Base-by-base conservation (phyloP, 2,113 vertebrate species). In the Nematolebias whitei region DNA sequence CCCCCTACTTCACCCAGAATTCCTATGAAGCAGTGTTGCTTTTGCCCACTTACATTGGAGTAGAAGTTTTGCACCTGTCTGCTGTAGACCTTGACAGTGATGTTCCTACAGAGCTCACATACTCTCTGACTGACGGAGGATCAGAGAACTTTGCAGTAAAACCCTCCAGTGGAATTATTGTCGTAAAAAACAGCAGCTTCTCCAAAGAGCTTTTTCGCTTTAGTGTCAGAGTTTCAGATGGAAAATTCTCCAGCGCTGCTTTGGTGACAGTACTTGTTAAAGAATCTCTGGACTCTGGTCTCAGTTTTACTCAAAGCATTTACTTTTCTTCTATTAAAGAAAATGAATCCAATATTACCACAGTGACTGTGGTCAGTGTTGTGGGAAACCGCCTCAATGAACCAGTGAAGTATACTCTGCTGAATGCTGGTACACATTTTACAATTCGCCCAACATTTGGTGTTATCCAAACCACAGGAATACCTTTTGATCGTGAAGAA, bases 371-470 rank as follows among this genome's bases (percentile, higher is more conserved):
- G 49, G 95, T 99, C 63, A 98, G 94, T 74, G 98, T 95, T 23
- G 87, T 98, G 47, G 97, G 98, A 65, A 96, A 95, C 75, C 95
- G 89, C 45, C 93, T 98, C 39, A 99, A 99, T 2, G 98, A 99
- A 80, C 98, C 98, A 8, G 78, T 99, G 66, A 96, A 93, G 66
- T 99, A 98, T 43, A 93, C 90, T 20, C 92, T 99, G 76, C 82
- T 99, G 73, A 99, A 99, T 78, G 94, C 95, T 50, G 96, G 96
- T n/a, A 94, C 94, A 58, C 93, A 91, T 56, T 99, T 99, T 81
- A 93, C 83, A 79, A 98, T 99, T 58, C 96, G 95, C 60, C 87
- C 95, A 49, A 99, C 96, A 45, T 97, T 97, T 20, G 98, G 98
- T 32, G 95, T 97, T 16, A 96, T 99, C 82, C 93, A 97, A 84